phyloP scores from a whole-genome alignment of 2,113 vertebrate genomes.

The Myotis yumanensis region DNA sequence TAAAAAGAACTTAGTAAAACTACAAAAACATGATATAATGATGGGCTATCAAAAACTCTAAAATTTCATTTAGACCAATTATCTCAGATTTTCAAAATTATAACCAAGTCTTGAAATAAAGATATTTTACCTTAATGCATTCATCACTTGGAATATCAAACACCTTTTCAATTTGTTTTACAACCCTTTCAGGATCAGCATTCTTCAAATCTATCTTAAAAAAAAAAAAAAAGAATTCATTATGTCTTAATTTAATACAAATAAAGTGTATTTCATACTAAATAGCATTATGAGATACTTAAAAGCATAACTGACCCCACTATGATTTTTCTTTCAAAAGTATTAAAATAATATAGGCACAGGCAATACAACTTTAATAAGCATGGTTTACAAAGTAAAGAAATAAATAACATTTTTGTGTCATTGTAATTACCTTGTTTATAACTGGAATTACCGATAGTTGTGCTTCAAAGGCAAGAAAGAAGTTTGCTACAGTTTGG shows the following conservation, averaged over 20 bases:
- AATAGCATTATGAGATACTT: neutral
- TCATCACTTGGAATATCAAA: constrained; percentile 95
- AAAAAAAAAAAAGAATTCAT: constrained; percentile 68
- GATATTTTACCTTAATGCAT: constrained; percentile 90
- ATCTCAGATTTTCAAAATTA: neutral
- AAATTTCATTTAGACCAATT: constrained; percentile 11
- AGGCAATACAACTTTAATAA: constrained; percentile 4
- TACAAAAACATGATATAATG: neutral
- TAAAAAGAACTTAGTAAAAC: neutral
- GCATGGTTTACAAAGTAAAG: neutral
- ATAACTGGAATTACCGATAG: constrained; percentile 95
- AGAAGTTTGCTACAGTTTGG: constrained; percentile 98
- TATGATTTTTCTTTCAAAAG: constrained; percentile 12
- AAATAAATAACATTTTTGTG: neutral
- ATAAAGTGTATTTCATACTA: neutral
- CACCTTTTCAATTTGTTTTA: constrained; percentile 94
- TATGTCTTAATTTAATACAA: constrained; percentile 26
- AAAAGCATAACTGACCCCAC: neutral
- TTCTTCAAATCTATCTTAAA: constrained; percentile 97
- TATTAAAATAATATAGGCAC: neutral
- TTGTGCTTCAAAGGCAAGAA: constrained; percentile 97
- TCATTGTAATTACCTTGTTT: constrained; percentile 91
- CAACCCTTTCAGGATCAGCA: constrained; percentile 93
- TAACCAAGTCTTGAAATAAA: neutral
- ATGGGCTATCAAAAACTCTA: neutral